Conservation (phyloP, 1,140 invertebrate genomes). For the Drosophila sturtevanti region DNA sequence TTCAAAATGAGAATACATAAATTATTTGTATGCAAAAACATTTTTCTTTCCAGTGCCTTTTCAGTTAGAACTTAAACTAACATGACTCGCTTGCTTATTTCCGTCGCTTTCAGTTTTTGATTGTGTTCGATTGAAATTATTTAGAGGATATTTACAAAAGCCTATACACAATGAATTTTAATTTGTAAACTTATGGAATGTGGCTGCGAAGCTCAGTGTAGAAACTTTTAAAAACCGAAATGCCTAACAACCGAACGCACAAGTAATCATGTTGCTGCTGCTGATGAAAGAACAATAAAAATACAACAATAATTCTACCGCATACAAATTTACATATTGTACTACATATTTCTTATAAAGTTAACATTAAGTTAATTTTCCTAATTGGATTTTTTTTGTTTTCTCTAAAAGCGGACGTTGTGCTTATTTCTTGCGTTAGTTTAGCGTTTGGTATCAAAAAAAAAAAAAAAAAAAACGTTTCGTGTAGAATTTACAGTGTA, state of each 20-base stretch:
- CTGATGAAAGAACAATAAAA: neutral
- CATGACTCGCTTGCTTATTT: conserved; percentile 9
- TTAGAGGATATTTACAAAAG: conserved; percentile 6
- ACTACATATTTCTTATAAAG: neutral
- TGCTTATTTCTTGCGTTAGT: conserved; percentile 42
- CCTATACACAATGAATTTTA: conserved; percentile 8
- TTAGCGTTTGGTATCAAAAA: neutral
- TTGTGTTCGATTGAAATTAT: neutral
- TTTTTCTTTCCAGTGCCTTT: conserved; percentile 47
- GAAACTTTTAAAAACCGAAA: neutral
- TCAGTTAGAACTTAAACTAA: neutral
- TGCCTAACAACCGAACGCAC: neutral
- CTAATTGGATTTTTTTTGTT: conserved; percentile 21
- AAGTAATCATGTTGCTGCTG: neutral
- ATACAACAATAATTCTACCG: neutral
- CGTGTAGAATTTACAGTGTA: conserved; percentile 63
- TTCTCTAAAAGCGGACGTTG: conserved; percentile 74
- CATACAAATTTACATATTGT: conserved; percentile 16
- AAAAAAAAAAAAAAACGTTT: neutral
- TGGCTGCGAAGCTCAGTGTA: neutral
- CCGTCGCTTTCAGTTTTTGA: conserved; percentile 16
- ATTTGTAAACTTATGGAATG: conserved; percentile 14
- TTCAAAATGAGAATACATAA: conserved; percentile 42
- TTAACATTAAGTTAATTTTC: neutral
- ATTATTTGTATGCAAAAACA: conserved; percentile 54